Evolutionary conservation across 1,140 invertebrate genomes (phyloP), one percentile per base, ranked within the genome.

Genomic region (Spodoptera litura): DNA sequence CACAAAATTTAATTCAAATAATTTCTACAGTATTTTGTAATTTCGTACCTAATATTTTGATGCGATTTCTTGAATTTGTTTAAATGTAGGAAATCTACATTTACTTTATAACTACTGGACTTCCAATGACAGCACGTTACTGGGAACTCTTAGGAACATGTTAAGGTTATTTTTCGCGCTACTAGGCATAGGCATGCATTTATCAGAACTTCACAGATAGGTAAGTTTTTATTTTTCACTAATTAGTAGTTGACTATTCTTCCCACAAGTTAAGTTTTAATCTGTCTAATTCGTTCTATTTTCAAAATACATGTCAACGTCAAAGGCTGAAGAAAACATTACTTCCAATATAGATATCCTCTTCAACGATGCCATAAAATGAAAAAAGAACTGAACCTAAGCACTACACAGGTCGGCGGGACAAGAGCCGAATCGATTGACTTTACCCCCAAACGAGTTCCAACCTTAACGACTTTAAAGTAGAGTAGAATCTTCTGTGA

Each of bases 351-450:
- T 53, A 53, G 49, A 70, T 53, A 70, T 53, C 49, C 66, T 70
- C 66, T 53, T 70, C 61, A 64, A 8, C n/a, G 20, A 70, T 52
- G 20, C 20, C 51, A 27, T 70, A 70, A 70, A 70, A 66, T 12
- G 27, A 70, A 31, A 78, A 78, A 56, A 56, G 62, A 75, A 75
- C 55, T 62, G 58, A 68, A 58, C 51, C 68, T 70, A 66, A 68
- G 55, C 64, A 49, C 53, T 25, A 70, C 51, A 53, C 64, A 59
- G 38, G 53, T 66, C 64, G n/a, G 12, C 44, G 12, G 66, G 49
- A 70, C 49, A 53, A 70, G 66, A 70, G 66, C 49, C 9, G 49
- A 70, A 70, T 70, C 66, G 66, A 70, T 70, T 70, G 49, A 12
- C 49, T 10, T 12, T 8, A 0, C 15, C 1, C 6, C 2, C 49